Evolutionary conservation across 2,888 invertebrate species (phyloP).

Genomic region (Polietes domitor): DNA sequence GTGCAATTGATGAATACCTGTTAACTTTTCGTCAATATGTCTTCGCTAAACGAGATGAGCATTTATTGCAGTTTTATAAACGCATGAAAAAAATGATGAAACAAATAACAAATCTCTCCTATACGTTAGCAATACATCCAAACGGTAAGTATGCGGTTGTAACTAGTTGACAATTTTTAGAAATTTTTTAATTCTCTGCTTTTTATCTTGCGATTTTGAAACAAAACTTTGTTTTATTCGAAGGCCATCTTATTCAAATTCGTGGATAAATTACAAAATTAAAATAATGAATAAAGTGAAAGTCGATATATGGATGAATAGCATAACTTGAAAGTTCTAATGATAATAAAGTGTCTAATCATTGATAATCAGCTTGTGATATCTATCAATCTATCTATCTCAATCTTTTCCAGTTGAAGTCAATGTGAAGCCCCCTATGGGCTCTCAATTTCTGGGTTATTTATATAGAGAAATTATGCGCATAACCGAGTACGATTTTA

Average conservation of each 20-base stretch:
- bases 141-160: constrained; percentile 70
- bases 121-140: constrained; percentile 74
- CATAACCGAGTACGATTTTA: constrained; percentile 74
- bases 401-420: constrained; percentile 70
- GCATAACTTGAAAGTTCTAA: no score
- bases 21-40: constrained; percentile 82
- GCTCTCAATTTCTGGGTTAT: constrained; percentile 76
- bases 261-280: no score
- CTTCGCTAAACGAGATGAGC: constrained; percentile 71
- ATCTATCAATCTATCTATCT: not conserved
- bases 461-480: constrained; percentile 77
- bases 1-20: constrained; percentile 84
- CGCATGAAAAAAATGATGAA: constrained; percentile 74
- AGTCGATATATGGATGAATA: no score
- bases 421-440: constrained; percentile 72
- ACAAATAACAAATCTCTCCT: constrained; percentile 74
- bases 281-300: no score
- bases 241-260: no score
- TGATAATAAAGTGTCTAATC: no score
- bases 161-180: no score
- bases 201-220: no score
- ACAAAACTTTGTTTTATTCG: no score
- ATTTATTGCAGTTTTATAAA: constrained; percentile 73
- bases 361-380: not conserved
- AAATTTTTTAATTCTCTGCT: no score